phyloP scores from a whole-genome alignment of 2,888 invertebrate species.

The Camponotus fellah region DNA sequence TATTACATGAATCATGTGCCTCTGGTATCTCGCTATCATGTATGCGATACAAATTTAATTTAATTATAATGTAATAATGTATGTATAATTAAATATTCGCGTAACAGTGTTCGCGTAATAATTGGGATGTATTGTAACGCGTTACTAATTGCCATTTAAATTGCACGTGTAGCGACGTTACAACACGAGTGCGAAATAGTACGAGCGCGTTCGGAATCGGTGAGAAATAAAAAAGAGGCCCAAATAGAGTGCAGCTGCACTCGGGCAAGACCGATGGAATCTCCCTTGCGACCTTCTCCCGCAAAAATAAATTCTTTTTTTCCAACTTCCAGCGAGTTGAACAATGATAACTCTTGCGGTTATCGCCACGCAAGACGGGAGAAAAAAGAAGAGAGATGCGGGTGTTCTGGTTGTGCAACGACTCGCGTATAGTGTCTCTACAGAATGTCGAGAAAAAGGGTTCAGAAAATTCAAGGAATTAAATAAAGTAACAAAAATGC shows the following conservation, averaged over 20 bases:
- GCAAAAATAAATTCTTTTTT: constrained; percentile 42
- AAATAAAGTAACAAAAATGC: background rate
- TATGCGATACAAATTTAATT: constrained; percentile 48
- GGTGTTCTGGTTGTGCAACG: constrained; percentile 30
- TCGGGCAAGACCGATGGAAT: constrained; percentile 45
- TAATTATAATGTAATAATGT: constrained; percentile 51
- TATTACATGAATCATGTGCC: constrained; percentile 47
- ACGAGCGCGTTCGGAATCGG: background rate
- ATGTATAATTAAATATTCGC: constrained; percentile 36
- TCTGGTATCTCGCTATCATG: constrained; percentile 31
- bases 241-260: constrained; percentile 6
- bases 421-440: constrained; percentile 5
- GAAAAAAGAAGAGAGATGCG: constrained; percentile 25
- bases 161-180: constrained; percentile 20
- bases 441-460: constrained; percentile 12
- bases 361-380: constrained; percentile 27
- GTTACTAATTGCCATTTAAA: constrained; percentile 49
- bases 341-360: constrained; percentile 57
- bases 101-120: constrained; percentile 38
- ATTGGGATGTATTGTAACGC: constrained; percentile 41
- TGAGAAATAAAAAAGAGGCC: constrained; percentile 23
- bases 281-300: constrained; percentile 23
- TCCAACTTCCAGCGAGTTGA: constrained; percentile 19
- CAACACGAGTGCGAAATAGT: background rate
- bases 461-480: background rate